Percentiles rank a stretch among this genome's conserved stretches.
These are phyloP conservation scores for Thalassarche chlororhynchos DNA, from an alignment of 2,113 vertebrate genomes.

Conservation along the genomic window DNA sequence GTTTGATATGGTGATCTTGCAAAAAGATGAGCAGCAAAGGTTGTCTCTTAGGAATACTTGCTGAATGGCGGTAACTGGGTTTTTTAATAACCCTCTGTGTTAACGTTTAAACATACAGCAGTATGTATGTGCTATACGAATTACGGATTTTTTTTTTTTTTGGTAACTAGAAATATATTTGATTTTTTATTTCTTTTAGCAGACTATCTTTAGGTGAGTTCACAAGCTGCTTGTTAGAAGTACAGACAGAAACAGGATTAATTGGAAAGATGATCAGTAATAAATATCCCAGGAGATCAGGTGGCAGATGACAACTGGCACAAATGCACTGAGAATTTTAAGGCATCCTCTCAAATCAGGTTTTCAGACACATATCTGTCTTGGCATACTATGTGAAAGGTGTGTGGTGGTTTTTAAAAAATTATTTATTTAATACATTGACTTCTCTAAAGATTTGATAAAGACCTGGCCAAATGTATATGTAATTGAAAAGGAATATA, in stretches of 20 bases:
- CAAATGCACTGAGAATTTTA: neutral
- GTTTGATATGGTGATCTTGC: neutral
- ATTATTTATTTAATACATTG: neutral
- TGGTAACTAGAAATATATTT: neutral
- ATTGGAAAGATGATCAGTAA: neutral
- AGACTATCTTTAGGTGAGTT: neutral
- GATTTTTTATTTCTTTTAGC: neutral
- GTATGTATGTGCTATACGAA: neutral
- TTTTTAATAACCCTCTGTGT: neutral
- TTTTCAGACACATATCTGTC: neutral
- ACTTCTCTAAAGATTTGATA: neutral
- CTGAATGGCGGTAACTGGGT: neutral
- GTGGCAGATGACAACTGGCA: neutral
- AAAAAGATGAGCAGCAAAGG: neutral
- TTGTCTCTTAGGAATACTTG: neutral
- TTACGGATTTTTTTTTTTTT: neutral
- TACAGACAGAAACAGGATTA: neutral
- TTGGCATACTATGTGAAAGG: neutral
- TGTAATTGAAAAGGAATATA: neutral
- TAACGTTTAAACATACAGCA: neutral
- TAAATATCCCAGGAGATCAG: neutral
- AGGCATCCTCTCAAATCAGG: neutral
- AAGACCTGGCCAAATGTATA: neutral
- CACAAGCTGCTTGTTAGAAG: neutral
- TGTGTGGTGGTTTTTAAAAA: neutral